Conservation (phyloP, 1,140 invertebrate species). For the Helicoverpa armigera region DNA sequence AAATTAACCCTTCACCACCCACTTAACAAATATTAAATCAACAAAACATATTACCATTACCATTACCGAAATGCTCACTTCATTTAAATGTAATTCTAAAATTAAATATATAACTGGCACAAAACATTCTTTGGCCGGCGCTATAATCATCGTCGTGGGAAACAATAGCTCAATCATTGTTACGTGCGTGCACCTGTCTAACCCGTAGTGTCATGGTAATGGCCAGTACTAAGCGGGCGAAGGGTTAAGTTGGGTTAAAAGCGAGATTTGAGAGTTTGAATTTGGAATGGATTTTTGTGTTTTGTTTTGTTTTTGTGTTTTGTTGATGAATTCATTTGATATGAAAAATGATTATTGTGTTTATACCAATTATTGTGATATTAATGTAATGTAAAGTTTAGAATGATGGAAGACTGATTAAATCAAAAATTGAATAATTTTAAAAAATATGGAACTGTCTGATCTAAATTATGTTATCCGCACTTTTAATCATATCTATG, state of each 20-base stretch:
- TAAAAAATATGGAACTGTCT: too few relatives aligned
- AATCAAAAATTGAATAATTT: too few relatives aligned
- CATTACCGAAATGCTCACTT: slow-evolving; percentile 32
- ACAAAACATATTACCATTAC: background rate
- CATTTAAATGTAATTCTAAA: slow-evolving; percentile 20
- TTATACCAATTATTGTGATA: too few relatives aligned
- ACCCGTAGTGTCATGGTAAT: slow-evolving; percentile 12
- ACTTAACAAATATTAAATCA: background rate
- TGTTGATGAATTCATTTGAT: too few relatives aligned
- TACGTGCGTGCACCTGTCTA: slow-evolving; percentile 60
- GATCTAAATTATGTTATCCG: too few relatives aligned
- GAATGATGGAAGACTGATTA: too few relatives aligned
- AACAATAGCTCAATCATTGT: slow-evolving; percentile 79
- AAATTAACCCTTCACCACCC: background rate
- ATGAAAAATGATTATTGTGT: too few relatives aligned
- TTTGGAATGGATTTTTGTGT: background rate
- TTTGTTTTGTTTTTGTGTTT: too few relatives aligned
- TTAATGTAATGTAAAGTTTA: too few relatives aligned
- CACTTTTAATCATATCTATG: too few relatives aligned
- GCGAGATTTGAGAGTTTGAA: background rate
- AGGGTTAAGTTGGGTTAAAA: background rate
- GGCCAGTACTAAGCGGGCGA: slow-evolving; percentile 22
- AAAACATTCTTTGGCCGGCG: slow-evolving; percentile 34
- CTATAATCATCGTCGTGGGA: slow-evolving; percentile 68
- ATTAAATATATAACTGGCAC: slow-evolving; percentile 1